Base-by-base conservation (phyloP, 2,888 invertebrate genomes). In the Amblyteles armatorius region DNA sequence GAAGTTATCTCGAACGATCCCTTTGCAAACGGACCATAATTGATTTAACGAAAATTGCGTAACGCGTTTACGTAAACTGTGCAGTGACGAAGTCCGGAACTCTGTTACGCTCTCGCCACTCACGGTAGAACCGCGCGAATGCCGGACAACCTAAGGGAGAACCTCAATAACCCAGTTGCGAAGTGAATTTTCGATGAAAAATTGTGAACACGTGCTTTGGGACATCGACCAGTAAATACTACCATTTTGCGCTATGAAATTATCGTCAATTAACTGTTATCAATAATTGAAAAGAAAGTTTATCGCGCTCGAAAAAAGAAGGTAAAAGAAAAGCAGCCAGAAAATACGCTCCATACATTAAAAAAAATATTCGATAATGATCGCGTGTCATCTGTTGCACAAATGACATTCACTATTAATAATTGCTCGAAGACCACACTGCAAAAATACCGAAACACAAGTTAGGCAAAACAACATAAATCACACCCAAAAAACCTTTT, bases 11-110 rank as follows among this genome's bases (percentile, higher is more conserved):
- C 11, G 9, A 40, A 2, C 60, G 73, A 40, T 19, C 7, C 16
- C 5, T 9, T 48, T 60, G 73, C 4, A 60, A 74, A 63, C 44
- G 44, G 19, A 48, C 16, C 44, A 19, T 74, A 48, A 60, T 74
- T 60, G n/a, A 29, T 44, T 40, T 63, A 48, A 60, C 68, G 77
- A 81, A 83, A 86, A 79, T 88, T 87, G 82, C 87, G 79, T 88
- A 88, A 88, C 86, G 65, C 78, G 83, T 84, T 89, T 81, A 83
- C 76, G 72, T 69, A 74, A 67, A 74, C 57, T 33, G 40, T 63
- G 72, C 78, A 86, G 26, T 2, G 55, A 22, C 55, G 22, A 55
- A 3, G 11, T 55, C 50, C 40, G 40, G 11, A 11, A 40, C 40
- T 40, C 44, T 48, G 44, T 48, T 68, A 9, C 57, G n/a, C 29